Evolutionary conservation across 2,797 vertebrate species (phyloP), one percentile per base, ranked within the genome.

Genomic region (Steatocranus sp.): DNA sequence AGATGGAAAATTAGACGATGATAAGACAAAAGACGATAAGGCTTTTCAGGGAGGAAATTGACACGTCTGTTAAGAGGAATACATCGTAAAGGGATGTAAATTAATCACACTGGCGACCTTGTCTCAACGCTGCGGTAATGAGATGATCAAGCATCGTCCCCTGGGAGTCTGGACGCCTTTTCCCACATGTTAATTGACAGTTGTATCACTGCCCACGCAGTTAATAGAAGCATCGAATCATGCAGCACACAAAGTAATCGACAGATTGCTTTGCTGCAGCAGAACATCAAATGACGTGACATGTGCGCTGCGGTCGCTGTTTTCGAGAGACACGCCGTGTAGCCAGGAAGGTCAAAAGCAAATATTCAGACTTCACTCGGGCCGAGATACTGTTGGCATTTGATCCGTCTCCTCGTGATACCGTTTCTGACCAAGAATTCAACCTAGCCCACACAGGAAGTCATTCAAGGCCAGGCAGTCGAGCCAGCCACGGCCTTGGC

Each of bases 371-470:
- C 70, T 83, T 78, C 41, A 10, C 73, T 78, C 10, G 1, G 75
- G 20, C 54, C 58, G 51, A 84, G 75, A 54, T 80, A 11, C n/a
- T n/a, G 20, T 68, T 88, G 92, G 87, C 79, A 70, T 87, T 70
- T 46, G 51, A 86, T 85, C 82, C 76, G 30, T 90, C 68, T 80
- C 83, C 70, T 86, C 75, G 20, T 78, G 79, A 89, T 27, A 23
- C 49, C 58, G 34, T 77, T 82, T 63, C 83, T 90, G 83, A 92
- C 88, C 88, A 90, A 80, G 78, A 90, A 79, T 82, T 93, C 88
- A 91, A 91, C 90, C 79, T 74, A 82, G 83, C 88, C 90, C 87
- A 87, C 90, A 88, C 85, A 90, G 91, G 88, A 92, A 91, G 91
- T 89, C 80, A 74, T 83, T 89, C 82, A 88, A 89, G 86, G 90